phyloP scores from a whole-genome alignment of 2,113 vertebrate genomes.

The Amazona guildingii region DNA sequence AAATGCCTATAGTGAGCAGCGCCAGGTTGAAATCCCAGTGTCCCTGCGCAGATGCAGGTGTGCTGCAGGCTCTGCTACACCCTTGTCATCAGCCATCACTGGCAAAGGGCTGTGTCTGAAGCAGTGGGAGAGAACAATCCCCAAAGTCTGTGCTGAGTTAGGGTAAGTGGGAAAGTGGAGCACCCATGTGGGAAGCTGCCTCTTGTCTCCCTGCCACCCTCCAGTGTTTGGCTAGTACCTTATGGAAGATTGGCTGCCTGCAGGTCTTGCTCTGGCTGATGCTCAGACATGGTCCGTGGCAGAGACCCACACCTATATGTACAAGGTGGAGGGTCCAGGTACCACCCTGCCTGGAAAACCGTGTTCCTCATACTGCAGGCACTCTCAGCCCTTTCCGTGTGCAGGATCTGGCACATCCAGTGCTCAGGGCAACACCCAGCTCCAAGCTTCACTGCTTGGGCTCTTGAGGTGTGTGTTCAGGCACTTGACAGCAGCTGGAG shows the following conservation, averaged over 20 bases:
- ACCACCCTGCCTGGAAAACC: neutral
- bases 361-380: rapidly evolving
- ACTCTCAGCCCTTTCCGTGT: neutral
- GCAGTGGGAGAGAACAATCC: neutral
- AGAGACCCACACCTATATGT: rapidly evolving
- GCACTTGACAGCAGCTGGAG: neutral
- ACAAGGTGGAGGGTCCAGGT: neutral
- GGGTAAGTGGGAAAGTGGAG: neutral
- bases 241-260: neutral
- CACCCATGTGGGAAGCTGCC: neutral
- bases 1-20: neutral
- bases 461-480: neutral
- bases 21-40: neutral
- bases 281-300: rapidly evolving
- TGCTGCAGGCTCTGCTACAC: too few relatives aligned
- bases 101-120: neutral
- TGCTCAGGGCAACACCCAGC: neutral
- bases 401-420: neutral
- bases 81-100: neutral
- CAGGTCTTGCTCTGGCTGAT: neutral
- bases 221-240: neutral
- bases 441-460: neutral
- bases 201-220: neutral
- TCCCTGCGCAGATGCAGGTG: neutral
- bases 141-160: neutral